Evolutionary conservation across 1,140 invertebrate species (phyloP), one percentile per base, ranked within the genome.

Genomic region (Drosophila pectinifera): DNA sequence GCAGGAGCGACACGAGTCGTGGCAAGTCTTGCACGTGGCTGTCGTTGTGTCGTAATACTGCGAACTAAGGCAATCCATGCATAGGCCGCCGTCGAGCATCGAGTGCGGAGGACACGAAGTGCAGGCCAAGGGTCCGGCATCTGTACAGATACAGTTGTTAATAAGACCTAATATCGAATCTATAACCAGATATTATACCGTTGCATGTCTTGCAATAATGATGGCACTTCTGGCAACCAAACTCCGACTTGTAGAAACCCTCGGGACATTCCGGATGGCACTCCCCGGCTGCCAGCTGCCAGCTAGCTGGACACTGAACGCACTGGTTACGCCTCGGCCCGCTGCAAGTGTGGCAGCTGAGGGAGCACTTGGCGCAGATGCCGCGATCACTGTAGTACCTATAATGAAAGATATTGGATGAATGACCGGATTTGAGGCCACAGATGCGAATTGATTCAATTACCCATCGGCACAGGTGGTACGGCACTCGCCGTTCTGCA

Each of bases 301-400:
- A 96, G 11, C 95, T 95, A 6, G 93, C 90, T 0, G 95, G 95
- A 93, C 97, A 98, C 13, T 94, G 95, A 0, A 97, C 96, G 92
- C 97, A 98, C 86, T 98, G 96, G 91, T 96, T 95, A 24, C 95
- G 93, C 20, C 96, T 93, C 1, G 96, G 96, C 0, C 94, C 97
- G 85, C 93, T 95, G 92, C 97, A 98, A 2, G 96, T 96, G 77
- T 95, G 95, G 91, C 97, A 98, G 24, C 96, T 96, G 16, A 96
- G 92, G 86, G 97, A 96, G 92, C 97, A 98, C 78, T 96, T 95
- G 43, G 95, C 93, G 89, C 96, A 98, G 20, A 95, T 94, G 22
- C 96, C 96, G 16, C 96, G 94, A 89, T 97, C 96, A 70, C 96
- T 96, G 92, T 96, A 97, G 92, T 96, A 97, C 26, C 96, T 96